A percentile compares a stretch with the other conserved stretches of the same genome.
Evolutionary conservation across 2,888 invertebrate genomes (phyloP).

Genomic region (Chouioia cunea): DNA sequence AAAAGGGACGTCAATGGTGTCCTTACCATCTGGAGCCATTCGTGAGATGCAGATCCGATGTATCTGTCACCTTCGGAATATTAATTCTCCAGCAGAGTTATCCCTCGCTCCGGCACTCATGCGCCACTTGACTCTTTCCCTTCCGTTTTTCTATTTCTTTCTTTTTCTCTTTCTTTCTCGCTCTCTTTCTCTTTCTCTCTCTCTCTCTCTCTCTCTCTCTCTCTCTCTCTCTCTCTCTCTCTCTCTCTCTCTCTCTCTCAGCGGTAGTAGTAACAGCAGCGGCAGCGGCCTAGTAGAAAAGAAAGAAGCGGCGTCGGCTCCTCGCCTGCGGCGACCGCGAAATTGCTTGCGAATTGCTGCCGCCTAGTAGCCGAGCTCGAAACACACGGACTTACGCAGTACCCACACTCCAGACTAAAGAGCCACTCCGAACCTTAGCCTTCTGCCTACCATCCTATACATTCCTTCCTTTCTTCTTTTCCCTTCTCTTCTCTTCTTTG

Average conservation of each 20-base stretch:
- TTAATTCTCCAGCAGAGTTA: conserved; percentile 59
- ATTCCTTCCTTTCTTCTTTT: conserved; percentile 26
- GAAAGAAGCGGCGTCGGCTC: conserved; percentile 42
- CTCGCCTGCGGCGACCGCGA: conserved; percentile 59
- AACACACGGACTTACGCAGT: conserved; percentile 13
- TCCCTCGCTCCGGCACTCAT: conserved; percentile 34
- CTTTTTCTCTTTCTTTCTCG: too few relatives aligned
- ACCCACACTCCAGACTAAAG: too few relatives aligned
- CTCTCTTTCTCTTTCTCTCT: too few relatives aligned
- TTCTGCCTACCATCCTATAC: not conserved
- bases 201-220: not conserved
- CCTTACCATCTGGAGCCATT: conserved; percentile 45
- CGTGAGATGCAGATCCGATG: conserved; percentile 67
- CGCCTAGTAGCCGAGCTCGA: conserved; percentile 31
- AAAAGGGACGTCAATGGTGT: conserved; percentile 27
- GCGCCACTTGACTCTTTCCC: conserved; percentile 16
- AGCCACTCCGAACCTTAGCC: not conserved
- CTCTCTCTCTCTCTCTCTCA: conserved; percentile 1
- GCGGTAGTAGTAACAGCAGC: not conserved
- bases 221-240: conserved; percentile 26
- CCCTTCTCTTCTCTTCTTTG: too few relatives aligned
- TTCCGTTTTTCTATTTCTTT: not conserved
- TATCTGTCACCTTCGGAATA: conserved; percentile 68
- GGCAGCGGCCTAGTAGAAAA: conserved; percentile 38
- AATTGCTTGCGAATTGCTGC: conserved; percentile 65